Base-by-base conservation (phyloP, 2,888 invertebrate genomes). In the Siphlonurus alternatus region DNA sequence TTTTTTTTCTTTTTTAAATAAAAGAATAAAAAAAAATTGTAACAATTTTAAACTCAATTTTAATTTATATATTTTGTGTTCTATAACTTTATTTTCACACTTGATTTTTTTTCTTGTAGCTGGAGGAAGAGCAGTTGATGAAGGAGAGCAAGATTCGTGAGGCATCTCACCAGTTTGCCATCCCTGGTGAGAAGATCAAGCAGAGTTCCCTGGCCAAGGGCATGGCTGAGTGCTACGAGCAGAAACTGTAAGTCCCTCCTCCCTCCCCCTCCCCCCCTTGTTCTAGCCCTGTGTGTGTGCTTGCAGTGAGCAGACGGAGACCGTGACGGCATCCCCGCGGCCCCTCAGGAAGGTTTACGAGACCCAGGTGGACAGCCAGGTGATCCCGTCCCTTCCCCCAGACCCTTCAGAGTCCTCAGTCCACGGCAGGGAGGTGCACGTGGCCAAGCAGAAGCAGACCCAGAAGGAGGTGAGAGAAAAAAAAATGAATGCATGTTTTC, bases 221-320 rank as follows among this genome's bases (percentile, higher is more conserved):
- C 73, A 91, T 93, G 90, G 93, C 93, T 1, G 87, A 89, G 70
- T 85, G 84, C 75, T 93, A 93, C 73, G 86, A 92, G 75, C 85
- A 87, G 69, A 88, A 77, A 73, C 78, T 93, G 93, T 93, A 82
- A 88, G 90, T 85, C 70, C 66, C 66, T 67, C 73, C 71, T 63
- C 72, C 72, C 60, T 73, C n/a, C n/a, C n/a, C n/a, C n/a, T n/a
- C n/a, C n/a, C n/a, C n/a, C n/a, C n/a, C n/a, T n/a, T n/a, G n/a
- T n/a, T n/a, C n/a, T n/a, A n/a, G n/a, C n/a, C n/a, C n/a, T n/a
- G n/a, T n/a, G n/a, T n/a, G n/a, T n/a, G n/a, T n/a, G n/a, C n/a
- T n/a, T 22, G 56, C n/a, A 64, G 25, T 23, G 56, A 54, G 23
- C 62, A 64, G 23, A 54, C 61, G 2, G 38, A 61, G 20, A 20